These are phyloP conservation scores for Drosophila pandora DNA, from an alignment of 1,140 invertebrate species.

Conservation along the genomic window DNA sequence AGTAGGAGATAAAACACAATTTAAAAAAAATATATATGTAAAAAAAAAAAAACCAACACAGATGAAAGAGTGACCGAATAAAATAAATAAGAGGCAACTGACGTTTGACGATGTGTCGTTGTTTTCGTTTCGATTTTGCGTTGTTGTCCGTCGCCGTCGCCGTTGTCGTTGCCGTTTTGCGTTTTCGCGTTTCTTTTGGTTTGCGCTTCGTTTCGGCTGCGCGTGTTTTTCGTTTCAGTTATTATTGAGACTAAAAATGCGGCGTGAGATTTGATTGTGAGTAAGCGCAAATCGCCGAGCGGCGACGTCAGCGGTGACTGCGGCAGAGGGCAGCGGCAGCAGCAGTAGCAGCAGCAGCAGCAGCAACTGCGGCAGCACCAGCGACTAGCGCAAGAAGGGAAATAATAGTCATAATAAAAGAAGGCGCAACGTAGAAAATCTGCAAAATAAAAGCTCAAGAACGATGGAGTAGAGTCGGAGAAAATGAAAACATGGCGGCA, in stretches of 20 bases:
- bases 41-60: constrained; percentile 20
- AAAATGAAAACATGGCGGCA: not conserved
- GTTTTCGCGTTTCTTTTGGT: constrained; percentile 42
- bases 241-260: constrained; percentile 83
- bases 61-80: constrained; percentile 39
- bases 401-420: constrained; percentile 24
- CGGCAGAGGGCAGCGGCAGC: constrained; percentile 27
- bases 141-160: constrained; percentile 27
- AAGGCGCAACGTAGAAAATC: constrained; percentile 30
- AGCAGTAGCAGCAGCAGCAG: not conserved
- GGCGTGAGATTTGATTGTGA: constrained; percentile 83
- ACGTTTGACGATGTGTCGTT: constrained; percentile 66
- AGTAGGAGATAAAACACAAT: constrained; percentile 20
- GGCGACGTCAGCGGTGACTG: constrained; percentile 22
- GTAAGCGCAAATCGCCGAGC: constrained; percentile 70
- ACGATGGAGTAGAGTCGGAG: constrained; percentile 8
- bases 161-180: constrained; percentile 14
- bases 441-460: constrained; percentile 47
- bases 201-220: constrained; percentile 74
- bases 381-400: constrained; percentile 18
- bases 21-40: not conserved
- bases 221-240: constrained; percentile 81
- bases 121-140: constrained; percentile 33
- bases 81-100: constrained; percentile 64
- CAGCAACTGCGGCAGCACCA: constrained; percentile 6